Base-by-base conservation (phyloP, 2,113 vertebrate species). In the Phalacrocorax brasilianus region DNA sequence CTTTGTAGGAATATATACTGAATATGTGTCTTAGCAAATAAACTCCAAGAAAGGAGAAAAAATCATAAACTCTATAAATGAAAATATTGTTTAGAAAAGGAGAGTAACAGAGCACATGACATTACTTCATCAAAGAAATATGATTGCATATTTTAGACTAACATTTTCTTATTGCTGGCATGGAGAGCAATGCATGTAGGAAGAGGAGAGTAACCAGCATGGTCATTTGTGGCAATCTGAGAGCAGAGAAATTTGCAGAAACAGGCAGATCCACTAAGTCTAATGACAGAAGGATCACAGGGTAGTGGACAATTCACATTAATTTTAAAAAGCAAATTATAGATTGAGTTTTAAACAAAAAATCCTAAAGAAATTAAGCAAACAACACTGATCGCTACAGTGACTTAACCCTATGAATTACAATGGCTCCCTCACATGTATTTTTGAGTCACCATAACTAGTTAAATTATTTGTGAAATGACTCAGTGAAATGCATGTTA, bases 251-350 rank as follows among this genome's bases (percentile, higher is more conserved):
- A 53, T 50, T 30, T 81, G 45, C 14, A 59, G 67, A 18, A 27
- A 38, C 23, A 38, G 22, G 59, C 21, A 78, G 11, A 63, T 32
- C 11, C 50, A 59, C 42, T 28, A 30, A 70, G 11, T 33, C 40
- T 45, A 50, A 56, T 5, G 16, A 81, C 10, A 81, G 32, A 81
- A 78, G 0, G 1, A 27, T 20, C 62, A 49, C 0, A 1, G 10
- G 3, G 15, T 42, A 65, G 45, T 8, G 22, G 55, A 24, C 35
- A 85, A 38, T 58, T 62, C 40, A 40, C 13, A 17, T 1, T 47
- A 12, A 67, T 71, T 91, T 88, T 56, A 44, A 68, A 67, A 23
- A 68, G 6, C 14, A 65, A 90, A 67, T 63, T 71, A 26, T 7
- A 47, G n/a, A 26, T 14, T 50, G 21, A 59, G 4, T 58, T 23